Evolutionary conservation across 2,797 vertebrate species (phyloP), one percentile per base, ranked within the genome.

Genomic region (Loriculus beryllinus): DNA sequence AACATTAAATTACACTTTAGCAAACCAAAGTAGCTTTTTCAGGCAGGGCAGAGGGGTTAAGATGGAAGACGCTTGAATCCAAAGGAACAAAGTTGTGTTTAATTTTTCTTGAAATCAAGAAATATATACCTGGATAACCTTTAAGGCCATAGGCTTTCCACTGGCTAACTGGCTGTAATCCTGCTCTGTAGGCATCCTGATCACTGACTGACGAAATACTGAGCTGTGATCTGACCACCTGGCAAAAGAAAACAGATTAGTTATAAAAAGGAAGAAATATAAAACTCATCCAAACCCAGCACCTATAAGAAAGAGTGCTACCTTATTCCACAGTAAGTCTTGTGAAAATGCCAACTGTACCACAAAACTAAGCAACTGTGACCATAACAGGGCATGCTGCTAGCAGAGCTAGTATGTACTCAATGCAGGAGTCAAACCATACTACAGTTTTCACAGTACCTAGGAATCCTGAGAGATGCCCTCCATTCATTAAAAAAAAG

Each of bases 111-210:
- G 28, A 77, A 86, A 84, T 51, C 29, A 70, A 68, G 42, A 45
- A 28, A 33, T 43, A 96, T 96, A 87, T 94, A 99, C 99, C 99
- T 93, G 99, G 99, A 96, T 98, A 98, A 21, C 97, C 98, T 64
- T 97, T 96, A 19, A 99, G 97, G 49, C 98, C 96, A 51, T 98
- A 99, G 14, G 98, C 99, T 93, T 96, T 98, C 99, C 99, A 99
- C 60, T 98, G 97, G 94, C 97, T 98, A 88, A 99, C 95, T 1
- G 99, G 98, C 81, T 93, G 96, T 69, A 99, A 96, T 90, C 99
- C 99, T 71, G 97, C 98, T 88, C 89, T 97, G 45, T n/a, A 94
- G 52, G 98, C 98, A 78, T 99, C 98, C 7, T 93, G 97, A 21
- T 99, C 98, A 85, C 96, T 98, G 81, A 99, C 96, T 7, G 97